phyloP scores from a whole-genome alignment of 2,113 vertebrate species.

The Clarias macrocephalus region DNA sequence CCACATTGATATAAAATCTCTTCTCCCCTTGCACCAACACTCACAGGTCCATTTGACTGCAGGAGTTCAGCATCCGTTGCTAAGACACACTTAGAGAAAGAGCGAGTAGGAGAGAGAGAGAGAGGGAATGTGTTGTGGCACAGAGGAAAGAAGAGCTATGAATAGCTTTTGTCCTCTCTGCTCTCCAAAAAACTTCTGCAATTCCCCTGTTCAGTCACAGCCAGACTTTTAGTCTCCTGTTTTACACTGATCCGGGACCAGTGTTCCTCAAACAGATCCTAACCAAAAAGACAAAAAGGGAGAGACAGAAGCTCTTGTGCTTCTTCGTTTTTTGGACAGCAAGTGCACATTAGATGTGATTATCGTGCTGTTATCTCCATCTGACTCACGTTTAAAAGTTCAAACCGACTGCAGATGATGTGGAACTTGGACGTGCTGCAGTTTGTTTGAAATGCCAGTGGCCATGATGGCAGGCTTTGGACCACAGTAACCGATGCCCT shows the following conservation, averaged over 20 bases:
- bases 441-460: conserved; percentile 43
- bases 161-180: conserved; percentile 46
- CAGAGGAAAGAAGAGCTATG: conserved; percentile 36
- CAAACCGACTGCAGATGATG: neutral
- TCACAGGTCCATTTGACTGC: conserved; percentile 18
- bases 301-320: neutral
- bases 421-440: neutral
- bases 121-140: conserved; percentile 11
- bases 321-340: conserved; percentile 9
- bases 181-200: conserved; percentile 14
- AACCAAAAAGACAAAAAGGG: neutral
- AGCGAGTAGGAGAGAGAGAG: neutral
- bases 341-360: conserved; percentile 42
- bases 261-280: neutral
- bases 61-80: conserved; percentile 41
- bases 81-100: conserved; percentile 34
- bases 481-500: conserved; percentile 25
- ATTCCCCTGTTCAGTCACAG: neutral
- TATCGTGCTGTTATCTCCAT: conserved; percentile 42
- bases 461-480: conserved; percentile 5
- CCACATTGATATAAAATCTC: neutral
- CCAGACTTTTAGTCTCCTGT: neutral
- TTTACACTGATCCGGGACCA: neutral
- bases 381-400: conserved; percentile 36
- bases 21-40: neutral